These are phyloP conservation scores for Melanogrammus aeglefinus DNA, from an alignment of 2,797 vertebrate species.

Conservation along the genomic window DNA sequence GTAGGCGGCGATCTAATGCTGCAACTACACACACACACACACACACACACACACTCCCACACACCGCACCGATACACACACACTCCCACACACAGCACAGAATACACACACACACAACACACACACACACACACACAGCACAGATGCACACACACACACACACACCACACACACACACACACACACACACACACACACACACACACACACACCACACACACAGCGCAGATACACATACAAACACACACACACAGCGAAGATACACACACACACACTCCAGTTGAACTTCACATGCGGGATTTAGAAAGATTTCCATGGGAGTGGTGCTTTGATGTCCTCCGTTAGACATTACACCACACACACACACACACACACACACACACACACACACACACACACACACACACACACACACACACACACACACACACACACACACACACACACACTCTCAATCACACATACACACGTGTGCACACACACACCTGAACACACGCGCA, in stretches of 20 bases:
- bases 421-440: constrained; percentile 5
- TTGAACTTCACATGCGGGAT: constrained; percentile 55
- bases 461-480: not conserved
- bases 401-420: constrained; percentile 13
- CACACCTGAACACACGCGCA: not conserved
- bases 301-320: constrained; percentile 51
- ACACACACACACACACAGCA: not conserved
- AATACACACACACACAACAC: not conserved
- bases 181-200: constrained; percentile 19
- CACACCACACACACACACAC: constrained; percentile 15
- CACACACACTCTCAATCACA: not conserved
- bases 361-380: constrained; percentile 14
- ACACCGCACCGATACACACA: not conserved
- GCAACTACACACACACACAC: not conserved
- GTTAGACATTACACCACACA: constrained; percentile 34
- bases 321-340: constrained; percentile 52
- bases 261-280: constrained; percentile 37
- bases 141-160: too few relatives aligned
- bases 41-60: too few relatives aligned
- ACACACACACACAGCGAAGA: too few relatives aligned
- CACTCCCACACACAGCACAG: not conserved
- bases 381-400: not conserved
- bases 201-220: not conserved
- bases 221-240: not conserved
- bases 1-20: constrained; percentile 47